phyloP scores from a whole-genome alignment of 2,113 vertebrate species.

The Phyllopteryx taeniolatus region DNA sequence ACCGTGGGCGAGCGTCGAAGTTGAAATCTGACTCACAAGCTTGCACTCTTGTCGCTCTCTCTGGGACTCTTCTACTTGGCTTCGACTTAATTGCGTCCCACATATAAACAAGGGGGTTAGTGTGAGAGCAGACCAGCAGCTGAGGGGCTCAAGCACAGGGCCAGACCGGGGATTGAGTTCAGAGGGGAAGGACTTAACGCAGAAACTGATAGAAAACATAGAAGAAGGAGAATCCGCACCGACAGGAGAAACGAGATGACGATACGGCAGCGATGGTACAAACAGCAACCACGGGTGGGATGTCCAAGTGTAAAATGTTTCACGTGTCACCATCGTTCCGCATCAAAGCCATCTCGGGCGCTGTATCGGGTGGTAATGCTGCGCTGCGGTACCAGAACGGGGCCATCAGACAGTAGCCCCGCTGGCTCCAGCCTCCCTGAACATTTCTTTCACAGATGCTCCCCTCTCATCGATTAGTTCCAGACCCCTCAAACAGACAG shows the following conservation, averaged over 20 bases:
- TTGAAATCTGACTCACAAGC: slow-evolving; percentile 80
- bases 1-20: slow-evolving; percentile 37
- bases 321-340: slow-evolving; percentile 35
- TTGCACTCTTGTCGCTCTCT: slow-evolving; percentile 88
- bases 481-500: slow-evolving; percentile 70
- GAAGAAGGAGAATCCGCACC: slow-evolving; percentile 50
- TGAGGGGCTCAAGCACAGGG: slow-evolving; percentile 79
- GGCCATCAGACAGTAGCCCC: slow-evolving; percentile 66
- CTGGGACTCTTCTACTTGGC: slow-evolving; percentile 84
- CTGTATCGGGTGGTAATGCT: slow-evolving; percentile 47
- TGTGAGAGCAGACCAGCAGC: slow-evolving; percentile 85
- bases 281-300: slow-evolving; percentile 33
- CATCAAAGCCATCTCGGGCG: slow-evolving; percentile 40
- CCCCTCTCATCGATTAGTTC: slow-evolving; percentile 75
- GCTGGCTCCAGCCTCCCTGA: slow-evolving; percentile 65
- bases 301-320: slow-evolving; percentile 15
- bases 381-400: slow-evolving; percentile 47
- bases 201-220: slow-evolving; percentile 73
- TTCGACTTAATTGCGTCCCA: slow-evolving; percentile 82
- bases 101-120: slow-evolving; percentile 91
- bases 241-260: slow-evolving; percentile 42
- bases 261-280: slow-evolving; percentile 34
- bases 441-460: slow-evolving; percentile 73
- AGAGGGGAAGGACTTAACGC: slow-evolving; percentile 76
- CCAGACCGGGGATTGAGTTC: slow-evolving; percentile 78